phyloP scores from a whole-genome alignment of 1,140 invertebrate genomes.

The Drusus annulatus region DNA sequence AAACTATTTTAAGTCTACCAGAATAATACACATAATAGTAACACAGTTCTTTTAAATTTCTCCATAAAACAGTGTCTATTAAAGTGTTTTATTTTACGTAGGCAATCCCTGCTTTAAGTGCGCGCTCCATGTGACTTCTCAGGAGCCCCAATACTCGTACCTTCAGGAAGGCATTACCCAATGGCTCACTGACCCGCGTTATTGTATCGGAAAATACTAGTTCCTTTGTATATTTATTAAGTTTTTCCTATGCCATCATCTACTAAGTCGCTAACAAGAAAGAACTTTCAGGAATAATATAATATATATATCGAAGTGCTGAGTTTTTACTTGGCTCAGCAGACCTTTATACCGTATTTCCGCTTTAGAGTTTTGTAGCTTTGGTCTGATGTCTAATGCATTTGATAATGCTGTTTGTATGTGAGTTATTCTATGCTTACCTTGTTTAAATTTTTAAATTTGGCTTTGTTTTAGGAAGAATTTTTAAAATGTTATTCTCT shows the following conservation, averaged over 20 bases:
- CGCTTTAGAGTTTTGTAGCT: not conserved
- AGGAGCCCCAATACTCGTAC: slow-evolving; percentile 25
- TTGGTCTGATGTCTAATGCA: not conserved
- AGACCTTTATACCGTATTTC: not conserved
- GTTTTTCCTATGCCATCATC: slow-evolving; percentile 12
- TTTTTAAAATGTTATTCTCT: too few species aligned
- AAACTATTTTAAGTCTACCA: too few species aligned
- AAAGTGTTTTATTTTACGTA: too few species aligned
- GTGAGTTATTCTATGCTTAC: too few species aligned
- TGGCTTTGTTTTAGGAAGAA: too few species aligned
- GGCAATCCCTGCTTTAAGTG: too few species aligned
- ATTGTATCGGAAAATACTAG: slow-evolving; percentile 28
- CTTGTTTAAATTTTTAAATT: too few species aligned
- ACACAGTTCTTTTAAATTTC: too few species aligned
- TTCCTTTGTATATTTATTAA: slow-evolving; percentile 27
- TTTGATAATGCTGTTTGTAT: not conserved
- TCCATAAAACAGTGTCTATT: too few species aligned
- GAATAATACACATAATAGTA: too few species aligned
- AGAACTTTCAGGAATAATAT: not conserved
- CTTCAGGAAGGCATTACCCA: slow-evolving; percentile 24
- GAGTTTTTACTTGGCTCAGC: not conserved
- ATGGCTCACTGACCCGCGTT: slow-evolving; percentile 28
- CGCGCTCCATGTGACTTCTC: not conserved
- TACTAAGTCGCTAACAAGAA: not conserved
- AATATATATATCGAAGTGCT: too few species aligned